Base-by-base conservation (phyloP, 2,797 vertebrate species). In the Avahi laniger region DNA sequence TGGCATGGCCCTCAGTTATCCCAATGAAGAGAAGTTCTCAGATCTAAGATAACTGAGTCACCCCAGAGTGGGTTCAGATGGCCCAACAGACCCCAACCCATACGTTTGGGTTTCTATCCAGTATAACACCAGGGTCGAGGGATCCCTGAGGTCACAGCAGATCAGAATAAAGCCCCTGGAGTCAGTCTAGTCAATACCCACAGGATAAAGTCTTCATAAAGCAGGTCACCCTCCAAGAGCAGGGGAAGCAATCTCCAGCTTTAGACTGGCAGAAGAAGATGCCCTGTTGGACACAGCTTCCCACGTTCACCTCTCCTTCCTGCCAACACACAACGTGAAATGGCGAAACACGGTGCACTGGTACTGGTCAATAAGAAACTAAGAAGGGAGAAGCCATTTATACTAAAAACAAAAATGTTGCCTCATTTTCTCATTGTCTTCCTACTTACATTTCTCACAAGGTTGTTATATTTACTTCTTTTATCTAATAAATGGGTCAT, bases 401-500 rank as follows among this genome's bases (percentile, higher is more conserved):
- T 5, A 72, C 35, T 57, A 35, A 50, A 85, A 94, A 73, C 3
- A 93, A 72, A 89, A 95, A 54, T 41, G 17, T 43, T 41, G 48
- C 82, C 52, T 90, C 4, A 75, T 38, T n/a, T 96, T 61, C 48
- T 89, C 33, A 3, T 46, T 87, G 33, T 72, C 76, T 67, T 92
- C 61, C 69, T 78, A n/a, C 76, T 75, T 1, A 30, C 4, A 50
- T 43, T 83, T 93, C 46, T 91, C 90, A 93, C 33, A 79, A 93
- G 73, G 20, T 38, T 85, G 75, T 67, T 75, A 46, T 12, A 86
- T 26, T 78, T 88, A 73, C n/a, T 72, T 87, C 24, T 75, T 93
- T 70, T 75, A 70, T 80, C 63, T 59, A 86, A 69, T 78, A 67
- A 96, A 89, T 93, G 82, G 96, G 88, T 54, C 57, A 52, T 63